Evolutionary conservation across 2,797 vertebrate genomes (phyloP).

Genomic region (Sebastolobus alascanus): DNA sequence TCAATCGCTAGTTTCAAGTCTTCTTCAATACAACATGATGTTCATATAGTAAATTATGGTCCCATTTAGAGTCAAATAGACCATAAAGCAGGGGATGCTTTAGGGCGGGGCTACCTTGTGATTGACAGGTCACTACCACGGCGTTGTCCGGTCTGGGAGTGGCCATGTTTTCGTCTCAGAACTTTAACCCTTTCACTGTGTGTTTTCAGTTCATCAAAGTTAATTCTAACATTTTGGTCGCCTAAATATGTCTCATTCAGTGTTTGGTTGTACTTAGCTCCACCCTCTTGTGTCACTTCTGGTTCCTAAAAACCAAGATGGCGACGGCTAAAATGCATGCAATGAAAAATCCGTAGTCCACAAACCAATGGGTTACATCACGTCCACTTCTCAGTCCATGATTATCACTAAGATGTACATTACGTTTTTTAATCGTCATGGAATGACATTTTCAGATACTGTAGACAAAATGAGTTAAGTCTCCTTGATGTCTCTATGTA

Average conservation of each 20-base stretch:
- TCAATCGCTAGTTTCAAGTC: neutral
- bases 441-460: neutral
- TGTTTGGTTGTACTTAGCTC: neutral
- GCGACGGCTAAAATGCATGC: neutral
- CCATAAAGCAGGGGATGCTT: neutral
- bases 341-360: no score
- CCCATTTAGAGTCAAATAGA: neutral
- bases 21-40: accelerated
- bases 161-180: no score
- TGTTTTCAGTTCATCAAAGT: no score
- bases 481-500: slow-evolving; percentile 9
- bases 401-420: neutral
- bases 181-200: no score
- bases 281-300: neutral
- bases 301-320: neutral
- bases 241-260: no score
- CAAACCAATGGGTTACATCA: neutral
- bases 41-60: neutral
- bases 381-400: neutral
- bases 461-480: neutral
- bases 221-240: no score
- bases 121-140: neutral
- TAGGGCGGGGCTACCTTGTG: neutral
- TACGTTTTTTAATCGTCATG: neutral
- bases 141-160: neutral